Base-by-base conservation (phyloP, 64 coral and sea anemone genomes). In the Montipora foliosa region DNA sequence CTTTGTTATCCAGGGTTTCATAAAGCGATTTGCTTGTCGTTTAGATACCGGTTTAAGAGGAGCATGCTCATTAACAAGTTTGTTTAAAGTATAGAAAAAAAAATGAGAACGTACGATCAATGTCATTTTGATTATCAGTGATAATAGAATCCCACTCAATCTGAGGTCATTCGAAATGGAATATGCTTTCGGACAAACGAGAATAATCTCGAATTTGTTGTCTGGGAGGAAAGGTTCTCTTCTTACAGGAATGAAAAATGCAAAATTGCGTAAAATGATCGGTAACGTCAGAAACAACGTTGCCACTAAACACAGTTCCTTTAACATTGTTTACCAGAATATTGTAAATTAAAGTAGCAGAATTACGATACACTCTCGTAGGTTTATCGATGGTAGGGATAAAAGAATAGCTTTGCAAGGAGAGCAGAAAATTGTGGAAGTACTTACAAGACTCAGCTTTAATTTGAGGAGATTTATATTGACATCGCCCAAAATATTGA, bases 251-350 rank as follows among this genome's bases (percentile, higher is more conserved):
- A 48, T 6, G 44, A 8, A 37, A 21, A 66, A 90, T 79, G 29
- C 87, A 89, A 48, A 89, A 89, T 50, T 89, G 87, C 44, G 74
- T 49, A 78, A 87, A 87, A 87, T 87, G 64, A 52, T n/a, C 87
- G 57, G 67, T 76, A 76, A 88, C 12, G 47, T 88, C 21, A 16
- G 84, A 89, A 21, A 76, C 57, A 19, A 89, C 50, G 74, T 89
- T 89, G 8, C 87, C 87, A 50, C 87, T 89, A 50, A 44, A 17
- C 74, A 89, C 19, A 15, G 29, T 12, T 76, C 22, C 49, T 25
- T 59, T 70, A 45, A 77, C 1, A 20, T 57, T 21, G 25, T 74
- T 89, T 51, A 50, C 29, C 24, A 24, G 24, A 24, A 24, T 24
- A 24, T 24, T 24, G 24, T 24, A 0, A 24, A 24, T 24, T 24